A percentile compares a stretch with the other conserved stretches of the same genome.
Conservation (phyloP, 2,797 vertebrate species). For the Strix occidentalis region DNA sequence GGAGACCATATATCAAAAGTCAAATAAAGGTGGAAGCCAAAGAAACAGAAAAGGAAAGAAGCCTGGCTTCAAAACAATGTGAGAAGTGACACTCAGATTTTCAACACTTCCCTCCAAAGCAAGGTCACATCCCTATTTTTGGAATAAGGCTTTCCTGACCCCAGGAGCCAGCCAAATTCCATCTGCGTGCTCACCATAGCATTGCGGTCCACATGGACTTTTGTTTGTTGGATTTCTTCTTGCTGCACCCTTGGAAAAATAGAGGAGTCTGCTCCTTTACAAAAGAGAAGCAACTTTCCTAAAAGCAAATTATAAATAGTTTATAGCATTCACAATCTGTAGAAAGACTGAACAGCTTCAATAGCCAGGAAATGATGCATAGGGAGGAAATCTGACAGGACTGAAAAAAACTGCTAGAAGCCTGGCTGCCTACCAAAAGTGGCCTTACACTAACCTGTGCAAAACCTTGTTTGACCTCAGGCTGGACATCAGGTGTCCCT, state of each 20-base stretch:
- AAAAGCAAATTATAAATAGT: slow-evolving; percentile 58
- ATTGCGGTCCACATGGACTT: slow-evolving; percentile 90
- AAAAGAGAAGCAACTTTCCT: slow-evolving; percentile 92
- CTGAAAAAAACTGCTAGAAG: not conserved
- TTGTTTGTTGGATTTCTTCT: slow-evolving; percentile 88
- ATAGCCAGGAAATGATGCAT: not conserved
- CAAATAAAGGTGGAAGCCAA: slow-evolving; percentile 27
- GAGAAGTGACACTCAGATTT: not conserved
- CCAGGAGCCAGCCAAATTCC: slow-evolving; percentile 19
- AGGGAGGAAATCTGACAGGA: not conserved
- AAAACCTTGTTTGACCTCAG: not conserved
- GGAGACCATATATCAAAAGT: not conserved
- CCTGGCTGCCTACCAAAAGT: not conserved
- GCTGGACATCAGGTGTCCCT: accelerated
- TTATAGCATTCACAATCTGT: not conserved
- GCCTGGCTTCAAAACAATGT: not conserved
- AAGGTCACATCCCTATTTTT: slow-evolving; percentile 41
- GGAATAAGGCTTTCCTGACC: slow-evolving; percentile 8
- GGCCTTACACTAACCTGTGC: not conserved
- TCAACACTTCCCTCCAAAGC: slow-evolving; percentile 34
- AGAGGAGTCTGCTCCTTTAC: slow-evolving; percentile 96
- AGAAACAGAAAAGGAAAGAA: not conserved
- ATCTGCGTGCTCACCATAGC: slow-evolving; percentile 80
- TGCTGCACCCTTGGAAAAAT: slow-evolving; percentile 89
- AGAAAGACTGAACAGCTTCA: not conserved